Evolutionary conservation across 2,888 invertebrate species (phyloP), one percentile per base, ranked within the genome.

Genomic region (Neoascia interrupta): DNA sequence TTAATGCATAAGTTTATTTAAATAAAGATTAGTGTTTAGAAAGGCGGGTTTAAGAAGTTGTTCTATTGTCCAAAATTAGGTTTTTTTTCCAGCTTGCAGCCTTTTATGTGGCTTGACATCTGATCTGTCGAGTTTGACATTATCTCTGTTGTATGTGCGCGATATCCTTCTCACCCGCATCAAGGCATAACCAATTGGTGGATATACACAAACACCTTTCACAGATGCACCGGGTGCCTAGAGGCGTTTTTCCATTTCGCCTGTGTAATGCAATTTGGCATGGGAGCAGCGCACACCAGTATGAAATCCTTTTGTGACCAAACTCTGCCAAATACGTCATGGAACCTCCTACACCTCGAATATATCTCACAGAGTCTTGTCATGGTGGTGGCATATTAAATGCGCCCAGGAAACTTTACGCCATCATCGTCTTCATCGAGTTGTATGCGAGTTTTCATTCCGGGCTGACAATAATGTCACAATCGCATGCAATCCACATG

Each of bases 311-410:
- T 72, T 51, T 60, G 53, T 54, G 60, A 61, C 66, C 66, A 49
- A 56, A 60, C 53, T 45, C 56, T 39, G 58, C 21, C 16, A 18
- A 53, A 74, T 82, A 83, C 80, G 82, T 82, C 82, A 82, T 81
- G 82, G 81, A 74, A 73, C 82, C 83, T 79, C 83, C 82, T 79
- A 83, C 83, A 61, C 69, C 61, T 19, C n/a, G n/a, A n/a, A n/a
- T n/a, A n/a, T n/a, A n/a, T n/a, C n/a, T n/a, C n/a, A n/a, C n/a
- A n/a, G n/a, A n/a, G n/a, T n/a, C 45, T 56, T 19, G 34, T 23
- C 23, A 8, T 41, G 28, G 31, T 68, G 34, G 39, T 74, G 68
- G 31, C 43, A 49, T 58, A 56, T 28, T 64, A 51, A 64, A 73
- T 73, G 56, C 53, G 21, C 45, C 56, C 58, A 49, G 61, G 26